These are phyloP conservation scores for Amiota mariae DNA, from an alignment of 2,888 invertebrate genomes.

Conservation along the genomic window DNA sequence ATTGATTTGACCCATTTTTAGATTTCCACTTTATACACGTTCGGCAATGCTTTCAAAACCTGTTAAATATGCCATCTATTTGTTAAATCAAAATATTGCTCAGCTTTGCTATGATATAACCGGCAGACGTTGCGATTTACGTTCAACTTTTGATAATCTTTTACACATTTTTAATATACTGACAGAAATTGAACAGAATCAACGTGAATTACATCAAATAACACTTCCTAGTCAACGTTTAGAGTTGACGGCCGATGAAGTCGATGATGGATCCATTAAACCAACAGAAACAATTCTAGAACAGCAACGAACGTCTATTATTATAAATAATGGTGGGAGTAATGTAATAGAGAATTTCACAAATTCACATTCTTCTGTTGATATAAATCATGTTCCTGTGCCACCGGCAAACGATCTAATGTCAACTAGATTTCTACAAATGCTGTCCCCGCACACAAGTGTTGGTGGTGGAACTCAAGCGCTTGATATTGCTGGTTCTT, in stretches of 20 bases:
- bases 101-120: conserved; percentile 78
- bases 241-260: background rate
- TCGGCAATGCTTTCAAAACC: conserved; percentile 70
- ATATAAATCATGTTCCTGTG: conserved; percentile 65
- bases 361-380: conserved; percentile 69
- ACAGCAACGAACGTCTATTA: conserved; percentile 19
- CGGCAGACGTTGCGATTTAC: conserved; percentile 62
- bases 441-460: conserved; percentile 46
- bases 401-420: conserved; percentile 48
- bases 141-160: conserved; percentile 70
- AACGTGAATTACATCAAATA: conserved; percentile 35
- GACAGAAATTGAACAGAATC: conserved; percentile 56
- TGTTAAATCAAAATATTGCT: conserved; percentile 95
- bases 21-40: conserved; percentile 85
- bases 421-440: conserved; percentile 48
- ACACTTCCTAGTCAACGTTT: background rate
- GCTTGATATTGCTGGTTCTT: conserved; percentile 56
- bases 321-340: conserved; percentile 28
- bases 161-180: conserved; percentile 62
- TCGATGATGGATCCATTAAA: conserved; percentile 40
- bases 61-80: conserved; percentile 90
- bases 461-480: conserved; percentile 49
- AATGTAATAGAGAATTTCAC: conserved; percentile 50
- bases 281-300: conserved; percentile 29
- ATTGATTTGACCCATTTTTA: conserved; percentile 70